Base-by-base conservation (phyloP, 1,140 invertebrate species). In the Procambarus virginalis region DNA sequence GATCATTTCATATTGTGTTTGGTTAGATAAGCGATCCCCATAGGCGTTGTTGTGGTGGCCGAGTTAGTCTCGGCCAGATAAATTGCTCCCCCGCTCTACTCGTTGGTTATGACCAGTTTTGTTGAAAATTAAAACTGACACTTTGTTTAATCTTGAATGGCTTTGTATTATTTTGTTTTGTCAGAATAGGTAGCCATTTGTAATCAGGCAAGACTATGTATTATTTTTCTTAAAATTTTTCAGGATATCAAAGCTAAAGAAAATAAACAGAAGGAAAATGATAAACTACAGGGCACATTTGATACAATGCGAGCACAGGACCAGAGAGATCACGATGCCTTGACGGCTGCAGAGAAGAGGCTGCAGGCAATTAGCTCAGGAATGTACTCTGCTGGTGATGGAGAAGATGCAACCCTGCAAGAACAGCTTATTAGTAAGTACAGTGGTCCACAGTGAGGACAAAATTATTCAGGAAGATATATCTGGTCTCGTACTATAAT, bases 281-380 rank as follows among this genome's bases (percentile, higher is more conserved):
- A 95, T 1, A 95, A 97, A 93, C 94, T 96, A 17, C 94, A 96
- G 46, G 95, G 95, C 34, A 94, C 96, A 48, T 97, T 98, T 93
- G 95, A 96, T 73, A 94, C 94, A 34, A 94, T 99, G 2, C 96
- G 96, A 92, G 93, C 96, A 58, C 95, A 96, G 10, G 96, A 97
- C 92, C 94, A 95, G 76, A 93, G 94, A 2, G 96, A 98, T 93
- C 94, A 94, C 34, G 95, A 96, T 86, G 96, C 95, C 2, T 95
- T 97, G 91, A 94, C 95, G 14, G 95, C 95, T 68, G 97, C 97
- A 0, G 96, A 98, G 94, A 96, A 96, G 80, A 95, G 95, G 82
- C 97, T 96, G 92, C 96, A 99, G 93, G 97, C 97, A 84, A 96
- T 98, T 9, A 97, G 96, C 93, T 95, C 96, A 46, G 98, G 98